Evolutionary conservation across 2,888 invertebrate genomes (phyloP).

Genomic region (Euzophera pinguis): DNA sequence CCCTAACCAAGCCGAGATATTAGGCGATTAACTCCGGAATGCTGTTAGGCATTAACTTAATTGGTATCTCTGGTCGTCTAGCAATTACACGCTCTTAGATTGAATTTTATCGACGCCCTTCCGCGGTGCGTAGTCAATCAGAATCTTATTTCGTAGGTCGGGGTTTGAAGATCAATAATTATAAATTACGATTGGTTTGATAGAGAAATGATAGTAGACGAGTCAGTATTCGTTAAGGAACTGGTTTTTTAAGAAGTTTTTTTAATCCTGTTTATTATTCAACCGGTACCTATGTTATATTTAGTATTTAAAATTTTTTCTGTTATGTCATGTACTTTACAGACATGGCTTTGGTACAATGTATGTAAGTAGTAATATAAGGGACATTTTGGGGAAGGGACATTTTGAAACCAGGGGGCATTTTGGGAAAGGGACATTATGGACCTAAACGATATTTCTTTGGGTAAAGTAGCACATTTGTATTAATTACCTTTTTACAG

Average conservation of each 20-base stretch:
- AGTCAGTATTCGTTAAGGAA: neutral
- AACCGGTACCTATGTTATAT: too few species aligned
- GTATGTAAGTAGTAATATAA: too few species aligned
- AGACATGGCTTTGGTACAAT: too few species aligned
- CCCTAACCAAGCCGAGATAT: constrained; percentile 21
- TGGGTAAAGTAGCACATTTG: too few species aligned
- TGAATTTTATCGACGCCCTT: constrained; percentile 28
- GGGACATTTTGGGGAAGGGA: too few species aligned
- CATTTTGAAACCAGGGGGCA: too few species aligned
- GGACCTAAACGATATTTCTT: too few species aligned
- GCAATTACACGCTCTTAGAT: constrained; percentile 43
- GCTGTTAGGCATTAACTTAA: constrained; percentile 40
- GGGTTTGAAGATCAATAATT: neutral
- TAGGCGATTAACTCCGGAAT: constrained; percentile 40
- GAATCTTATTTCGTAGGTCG: constrained; percentile 10
- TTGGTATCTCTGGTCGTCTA: constrained; percentile 20
- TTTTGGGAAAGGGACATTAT: too few species aligned
- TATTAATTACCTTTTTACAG: too few species aligned
- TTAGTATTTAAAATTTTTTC: too few species aligned
- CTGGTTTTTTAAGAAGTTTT: neutral
- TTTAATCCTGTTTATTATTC: too few species aligned
- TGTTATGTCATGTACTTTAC: too few species aligned
- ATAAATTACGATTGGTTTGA: neutral
- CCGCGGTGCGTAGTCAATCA: constrained; percentile 3
- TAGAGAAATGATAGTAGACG: neutral